A percentile compares a stretch with the other conserved stretches of the same genome.
phyloP scores from a whole-genome alignment of 2,113 vertebrate species.

The Porphyrio hochstetteri region DNA sequence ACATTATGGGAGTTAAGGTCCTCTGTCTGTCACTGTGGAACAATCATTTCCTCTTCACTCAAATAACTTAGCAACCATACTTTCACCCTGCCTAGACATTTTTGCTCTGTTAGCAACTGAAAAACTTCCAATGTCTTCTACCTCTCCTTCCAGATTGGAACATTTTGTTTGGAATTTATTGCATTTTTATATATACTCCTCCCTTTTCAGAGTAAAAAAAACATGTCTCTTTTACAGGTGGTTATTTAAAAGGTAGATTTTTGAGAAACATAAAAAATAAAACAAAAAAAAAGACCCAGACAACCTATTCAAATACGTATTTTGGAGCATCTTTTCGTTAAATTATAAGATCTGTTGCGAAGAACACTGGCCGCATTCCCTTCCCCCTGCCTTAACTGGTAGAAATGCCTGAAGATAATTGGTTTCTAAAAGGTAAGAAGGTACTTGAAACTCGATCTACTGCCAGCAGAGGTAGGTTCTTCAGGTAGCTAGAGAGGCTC shows the following conservation, averaged over 20 bases:
- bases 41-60: not conserved
- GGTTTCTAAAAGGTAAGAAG: conserved; percentile 61
- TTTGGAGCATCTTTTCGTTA: conserved; percentile 19
- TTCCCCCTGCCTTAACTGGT: not conserved
- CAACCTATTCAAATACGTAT: not conserved
- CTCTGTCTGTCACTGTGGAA: not conserved
- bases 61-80: not conserved
- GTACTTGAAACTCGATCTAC: conserved; percentile 57
- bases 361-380: not conserved
- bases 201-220: not conserved
- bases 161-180: not conserved
- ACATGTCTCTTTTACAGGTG: not conserved
- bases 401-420: conserved; percentile 56
- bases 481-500: conserved; percentile 53
- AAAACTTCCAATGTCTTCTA: not conserved
- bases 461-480: conserved; percentile 34
- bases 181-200: not conserved
- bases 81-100: not conserved
- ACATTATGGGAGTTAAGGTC: not conserved
- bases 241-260: not conserved
- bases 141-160: not conserved
- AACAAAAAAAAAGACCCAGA: not conserved
- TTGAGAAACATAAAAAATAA: not conserved
- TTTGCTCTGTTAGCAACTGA: not conserved
- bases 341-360: conserved; percentile 3